Conservation (phyloP, 2,113 vertebrate species). For the Ophthalmolycus amberensis region DNA sequence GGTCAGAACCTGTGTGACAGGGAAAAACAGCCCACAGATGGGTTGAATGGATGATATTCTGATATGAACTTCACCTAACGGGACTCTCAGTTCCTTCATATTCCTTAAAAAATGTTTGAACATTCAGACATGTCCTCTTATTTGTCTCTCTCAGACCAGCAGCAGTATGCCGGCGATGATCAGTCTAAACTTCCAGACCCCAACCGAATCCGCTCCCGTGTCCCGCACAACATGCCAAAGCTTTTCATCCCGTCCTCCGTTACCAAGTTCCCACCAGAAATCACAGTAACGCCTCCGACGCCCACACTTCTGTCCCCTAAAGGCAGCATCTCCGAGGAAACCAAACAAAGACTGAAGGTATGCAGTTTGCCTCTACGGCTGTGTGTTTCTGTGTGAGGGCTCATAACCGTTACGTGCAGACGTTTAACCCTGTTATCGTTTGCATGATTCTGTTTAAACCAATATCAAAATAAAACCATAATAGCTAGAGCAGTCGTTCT, state of each 20-base stretch:
- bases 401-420: no score
- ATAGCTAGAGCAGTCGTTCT: neutral
- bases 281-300: slow-evolving; percentile 97
- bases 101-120: neutral
- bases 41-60: neutral
- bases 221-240: slow-evolving; percentile 96
- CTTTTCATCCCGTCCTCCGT: slow-evolving; percentile 94
- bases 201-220: slow-evolving; percentile 87
- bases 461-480: neutral
- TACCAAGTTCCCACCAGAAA: slow-evolving; percentile 97
- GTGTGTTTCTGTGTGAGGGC: neutral
- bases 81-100: neutral
- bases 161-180: slow-evolving; percentile 80
- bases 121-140: neutral
- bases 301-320: slow-evolving; percentile 97
- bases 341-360: slow-evolving; percentile 98
- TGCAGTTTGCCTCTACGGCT: neutral
- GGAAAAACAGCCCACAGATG: neutral
- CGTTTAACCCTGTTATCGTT: neutral
- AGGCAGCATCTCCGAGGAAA: slow-evolving; percentile 99
- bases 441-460: neutral
- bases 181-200: slow-evolving; percentile 86
- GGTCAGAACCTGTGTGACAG: slow-evolving; percentile 78
- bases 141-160: slow-evolving; percentile 69
- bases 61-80: neutral